phyloP scores from a whole-genome alignment of 2,113 vertebrate genomes.

The Myiopsitta monachus region DNA sequence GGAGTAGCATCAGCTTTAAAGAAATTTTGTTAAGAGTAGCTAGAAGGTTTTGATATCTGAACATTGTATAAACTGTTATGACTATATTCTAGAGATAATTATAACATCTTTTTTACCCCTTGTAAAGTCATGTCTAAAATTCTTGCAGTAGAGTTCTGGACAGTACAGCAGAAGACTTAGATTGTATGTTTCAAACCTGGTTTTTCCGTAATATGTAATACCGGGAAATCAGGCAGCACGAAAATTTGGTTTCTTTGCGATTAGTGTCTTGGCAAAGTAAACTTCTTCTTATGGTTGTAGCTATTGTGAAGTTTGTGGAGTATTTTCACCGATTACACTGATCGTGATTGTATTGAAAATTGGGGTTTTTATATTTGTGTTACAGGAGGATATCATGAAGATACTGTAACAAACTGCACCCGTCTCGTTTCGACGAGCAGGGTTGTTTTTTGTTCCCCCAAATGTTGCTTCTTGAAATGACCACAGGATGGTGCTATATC shows the following conservation, averaged over 20 bases:
- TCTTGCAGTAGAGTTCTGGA: neutral
- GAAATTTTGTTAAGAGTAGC: neutral
- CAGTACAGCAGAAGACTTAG: neutral
- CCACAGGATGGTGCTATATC: neutral
- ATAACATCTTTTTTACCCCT: neutral
- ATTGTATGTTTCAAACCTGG: neutral
- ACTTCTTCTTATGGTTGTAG: neutral
- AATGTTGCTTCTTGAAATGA: accelerated
- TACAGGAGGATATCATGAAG: neutral
- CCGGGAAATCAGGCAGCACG: neutral
- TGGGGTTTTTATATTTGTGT: accelerated
- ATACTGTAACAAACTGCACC: neutral
- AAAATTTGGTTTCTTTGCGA: neutral
- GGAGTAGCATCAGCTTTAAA: neutral
- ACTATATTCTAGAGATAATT: neutral
- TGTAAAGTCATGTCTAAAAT: neutral
- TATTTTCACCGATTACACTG: neutral
- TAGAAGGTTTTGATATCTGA: neutral
- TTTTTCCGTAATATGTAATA: neutral
- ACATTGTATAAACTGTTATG: neutral
- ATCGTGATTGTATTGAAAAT: neutral
- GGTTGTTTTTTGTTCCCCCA: neutral
- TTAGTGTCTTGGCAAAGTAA: neutral
- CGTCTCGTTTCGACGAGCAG: accelerated
- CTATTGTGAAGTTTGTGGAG: neutral